Evolutionary conservation across 2,888 invertebrate species (phyloP).

Genomic region (Crepidodera aurea): DNA sequence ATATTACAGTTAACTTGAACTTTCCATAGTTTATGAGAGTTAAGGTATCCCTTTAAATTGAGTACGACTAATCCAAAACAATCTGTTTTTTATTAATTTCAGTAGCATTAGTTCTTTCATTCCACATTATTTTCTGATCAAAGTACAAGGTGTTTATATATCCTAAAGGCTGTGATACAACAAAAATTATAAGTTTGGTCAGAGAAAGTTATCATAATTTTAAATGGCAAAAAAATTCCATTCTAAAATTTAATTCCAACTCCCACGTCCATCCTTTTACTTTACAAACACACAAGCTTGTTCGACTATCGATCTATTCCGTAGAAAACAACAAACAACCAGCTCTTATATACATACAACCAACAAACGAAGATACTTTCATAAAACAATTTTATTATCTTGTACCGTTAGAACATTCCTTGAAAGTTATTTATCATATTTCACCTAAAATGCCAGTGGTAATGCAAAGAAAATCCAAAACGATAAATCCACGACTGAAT

Average conservation of each 20-base stretch:
- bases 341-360: not conserved
- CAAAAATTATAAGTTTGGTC: too few species aligned
- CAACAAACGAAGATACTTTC: conserved; percentile 13
- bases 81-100: too few species aligned
- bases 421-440: conserved; percentile 40
- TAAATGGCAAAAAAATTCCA: not conserved
- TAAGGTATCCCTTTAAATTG: too few species aligned
- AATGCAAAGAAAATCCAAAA: conserved; percentile 36
- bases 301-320: not conserved
- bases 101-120: too few species aligned
- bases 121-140: too few species aligned
- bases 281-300: not conserved
- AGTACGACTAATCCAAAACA: too few species aligned
- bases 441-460: conserved; percentile 38
- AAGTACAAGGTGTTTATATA: not conserved
- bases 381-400: conserved; percentile 34
- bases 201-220: not conserved
- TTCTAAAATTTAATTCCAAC: not conserved
- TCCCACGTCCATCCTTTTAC: conserved; percentile 6
- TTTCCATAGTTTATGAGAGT: too few species aligned
- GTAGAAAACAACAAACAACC: not conserved
- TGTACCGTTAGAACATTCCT: conserved; percentile 39
- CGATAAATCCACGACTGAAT: conserved; percentile 43
- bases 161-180: not conserved
- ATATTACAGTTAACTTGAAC: too few species aligned